Evolutionary conservation across 2,113 vertebrate genomes (phyloP).

Genomic region (Poeciliopsis turrubarensis): DNA sequence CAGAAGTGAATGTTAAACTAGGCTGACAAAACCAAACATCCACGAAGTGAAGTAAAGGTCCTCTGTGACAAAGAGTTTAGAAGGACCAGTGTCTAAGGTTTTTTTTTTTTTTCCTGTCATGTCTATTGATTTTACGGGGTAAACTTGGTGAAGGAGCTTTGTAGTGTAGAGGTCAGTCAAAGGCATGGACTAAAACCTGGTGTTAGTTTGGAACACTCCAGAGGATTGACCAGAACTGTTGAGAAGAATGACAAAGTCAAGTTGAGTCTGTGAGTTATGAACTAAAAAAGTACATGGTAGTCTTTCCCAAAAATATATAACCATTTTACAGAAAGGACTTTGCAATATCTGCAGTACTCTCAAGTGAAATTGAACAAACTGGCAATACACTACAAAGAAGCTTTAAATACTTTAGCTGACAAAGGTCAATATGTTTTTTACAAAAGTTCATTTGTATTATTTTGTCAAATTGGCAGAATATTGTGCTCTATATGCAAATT

Average conservation of each 20-base stretch:
- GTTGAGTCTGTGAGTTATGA: slow-evolving; percentile 1
- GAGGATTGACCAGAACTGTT: slow-evolving; percentile 24
- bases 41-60: slow-evolving; percentile 35
- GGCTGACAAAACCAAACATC: slow-evolving; percentile 17
- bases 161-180: slow-evolving; percentile 59
- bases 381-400: not conserved
- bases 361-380: not conserved
- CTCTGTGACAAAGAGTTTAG: slow-evolving; percentile 24
- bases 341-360: not conserved
- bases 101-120: slow-evolving; percentile 1
- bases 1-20: slow-evolving; percentile 38
- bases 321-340: not conserved
- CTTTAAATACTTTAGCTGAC: not conserved
- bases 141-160: slow-evolving; percentile 33
- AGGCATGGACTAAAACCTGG: slow-evolving; percentile 41
- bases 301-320: slow-evolving; percentile 1
- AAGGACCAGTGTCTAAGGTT: slow-evolving; percentile 65
- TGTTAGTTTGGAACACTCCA: slow-evolving; percentile 20
- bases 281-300: slow-evolving; percentile 17
- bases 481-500: not conserved
- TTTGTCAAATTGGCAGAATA: too few relatives aligned
- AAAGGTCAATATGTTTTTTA: not conserved
- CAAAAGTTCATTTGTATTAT: not conserved
- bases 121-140: slow-evolving; percentile 61
- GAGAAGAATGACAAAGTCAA: slow-evolving; percentile 2